phyloP scores from a whole-genome alignment of 2,797 vertebrate genomes.

The Cirrhinus molitorella region DNA sequence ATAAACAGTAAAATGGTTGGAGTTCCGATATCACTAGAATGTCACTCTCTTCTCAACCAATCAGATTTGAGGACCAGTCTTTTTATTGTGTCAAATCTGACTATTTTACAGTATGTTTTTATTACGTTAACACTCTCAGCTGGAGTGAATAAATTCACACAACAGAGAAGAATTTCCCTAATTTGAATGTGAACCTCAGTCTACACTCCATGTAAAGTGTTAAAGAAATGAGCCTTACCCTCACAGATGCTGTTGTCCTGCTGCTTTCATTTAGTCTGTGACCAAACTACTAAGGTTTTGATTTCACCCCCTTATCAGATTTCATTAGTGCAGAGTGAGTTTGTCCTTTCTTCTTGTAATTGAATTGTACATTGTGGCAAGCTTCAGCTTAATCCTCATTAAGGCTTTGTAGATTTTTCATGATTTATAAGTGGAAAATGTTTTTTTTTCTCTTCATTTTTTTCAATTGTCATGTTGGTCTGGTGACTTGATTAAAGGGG shows the following conservation, averaged over 20 bases:
- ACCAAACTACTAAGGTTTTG: slow-evolving; percentile 31
- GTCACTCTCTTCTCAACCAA: too few species aligned
- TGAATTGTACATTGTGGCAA: not conserved
- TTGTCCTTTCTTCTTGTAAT: not conserved
- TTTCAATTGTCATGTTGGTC: not conserved
- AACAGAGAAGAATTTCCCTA: not conserved
- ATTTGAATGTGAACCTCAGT: not conserved
- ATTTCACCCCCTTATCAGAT: slow-evolving; percentile 41
- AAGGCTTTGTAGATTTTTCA: not conserved
- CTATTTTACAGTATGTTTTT: too few species aligned
- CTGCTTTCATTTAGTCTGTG: slow-evolving; percentile 8
- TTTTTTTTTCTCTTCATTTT: slow-evolving; percentile 27
- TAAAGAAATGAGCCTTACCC: not conserved
- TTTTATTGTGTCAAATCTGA: too few species aligned
- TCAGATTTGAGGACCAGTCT: too few species aligned
- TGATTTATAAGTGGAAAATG: not conserved
- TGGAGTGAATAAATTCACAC: too few species aligned
- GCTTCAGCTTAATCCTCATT: not conserved
- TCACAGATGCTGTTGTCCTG: slow-evolving; percentile 12
- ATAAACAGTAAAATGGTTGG: too few species aligned
- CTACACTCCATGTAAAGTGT: not conserved
- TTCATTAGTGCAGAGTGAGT: slow-evolving; percentile 33
- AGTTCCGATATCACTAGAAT: too few species aligned
- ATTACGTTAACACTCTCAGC: too few species aligned
- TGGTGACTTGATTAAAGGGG: not conserved